A percentile compares a stretch with the other conserved stretches of the same genome.
Evolutionary conservation across 2,113 vertebrate genomes (phyloP).

Genomic region (Excalfactoria chinensis): DNA sequence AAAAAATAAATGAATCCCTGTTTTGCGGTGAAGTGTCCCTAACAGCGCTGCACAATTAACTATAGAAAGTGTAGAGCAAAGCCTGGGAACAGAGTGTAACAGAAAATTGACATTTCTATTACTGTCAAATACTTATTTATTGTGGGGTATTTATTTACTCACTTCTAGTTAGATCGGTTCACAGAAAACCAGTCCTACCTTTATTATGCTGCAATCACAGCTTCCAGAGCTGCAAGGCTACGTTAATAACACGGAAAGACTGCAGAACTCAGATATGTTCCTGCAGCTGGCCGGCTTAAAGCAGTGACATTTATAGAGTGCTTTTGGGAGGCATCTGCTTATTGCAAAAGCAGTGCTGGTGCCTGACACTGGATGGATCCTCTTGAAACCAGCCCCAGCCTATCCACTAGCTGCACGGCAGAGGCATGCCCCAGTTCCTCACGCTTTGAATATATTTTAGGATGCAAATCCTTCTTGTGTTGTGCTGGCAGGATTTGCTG

Average conservation of each 20-base stretch:
- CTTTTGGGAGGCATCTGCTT: not conserved
- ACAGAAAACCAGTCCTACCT: slow-evolving; percentile 13
- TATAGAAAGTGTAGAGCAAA: not conserved
- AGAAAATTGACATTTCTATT: slow-evolving; percentile 25
- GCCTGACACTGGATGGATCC: not conserved
- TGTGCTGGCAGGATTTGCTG: not conserved
- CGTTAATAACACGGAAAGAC: not conserved
- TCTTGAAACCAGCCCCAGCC: fast-evolving
- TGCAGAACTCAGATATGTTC: not conserved
- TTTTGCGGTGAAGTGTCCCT: not conserved
- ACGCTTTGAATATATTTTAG: not conserved
- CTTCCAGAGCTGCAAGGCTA: not conserved
- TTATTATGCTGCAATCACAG: not conserved
- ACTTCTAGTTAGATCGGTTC: slow-evolving; percentile 15
- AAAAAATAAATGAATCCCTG: not conserved
- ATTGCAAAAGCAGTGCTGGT: not conserved
- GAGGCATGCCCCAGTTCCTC: not conserved
- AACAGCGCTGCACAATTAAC: slow-evolving; percentile 4
- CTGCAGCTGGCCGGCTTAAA: not conserved
- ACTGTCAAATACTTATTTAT: slow-evolving; percentile 18
- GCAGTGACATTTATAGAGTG: not conserved
- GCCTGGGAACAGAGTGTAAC: slow-evolving; percentile 24
- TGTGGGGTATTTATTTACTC: slow-evolving; percentile 37
- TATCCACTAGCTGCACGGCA: fast-evolving
- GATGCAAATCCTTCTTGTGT: not conserved